A percentile compares a stretch with the other conserved stretches of the same genome.
Conservation (phyloP, 64 coral and sea anemone species). For the Porites australiensis region DNA sequence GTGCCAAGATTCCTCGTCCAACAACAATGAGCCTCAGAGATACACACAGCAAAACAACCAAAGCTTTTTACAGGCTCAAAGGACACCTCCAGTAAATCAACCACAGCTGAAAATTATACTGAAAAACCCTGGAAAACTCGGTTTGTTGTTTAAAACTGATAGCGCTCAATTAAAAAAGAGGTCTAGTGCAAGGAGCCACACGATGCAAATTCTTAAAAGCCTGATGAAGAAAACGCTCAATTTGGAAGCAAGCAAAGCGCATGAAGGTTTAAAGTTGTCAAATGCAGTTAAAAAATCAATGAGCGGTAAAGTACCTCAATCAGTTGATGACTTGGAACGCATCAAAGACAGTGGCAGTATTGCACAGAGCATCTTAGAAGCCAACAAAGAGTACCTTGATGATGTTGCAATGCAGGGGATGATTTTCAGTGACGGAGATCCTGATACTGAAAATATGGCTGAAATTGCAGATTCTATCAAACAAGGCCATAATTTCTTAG, state of each 20-base stretch:
- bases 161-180: background rate
- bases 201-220: slow-evolving; percentile 21
- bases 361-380: slow-evolving; percentile 36
- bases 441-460: slow-evolving; percentile 27
- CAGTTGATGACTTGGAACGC: background rate
- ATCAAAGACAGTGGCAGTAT: slow-evolving; percentile 11
- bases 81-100: background rate
- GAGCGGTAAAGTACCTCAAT: background rate
- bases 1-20: background rate
- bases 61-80: background rate
- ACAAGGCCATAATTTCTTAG: background rate
- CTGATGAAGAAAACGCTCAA: slow-evolving; percentile 7
- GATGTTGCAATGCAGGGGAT: slow-evolving; percentile 38
- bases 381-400: slow-evolving; percentile 49
- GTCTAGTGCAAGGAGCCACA: background rate
- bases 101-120: slow-evolving; percentile 26
- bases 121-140: slow-evolving; percentile 20
- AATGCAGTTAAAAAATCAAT: background rate
- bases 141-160: background rate
- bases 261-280: background rate
- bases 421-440: slow-evolving; percentile 38
- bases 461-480: background rate
- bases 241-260: background rate
- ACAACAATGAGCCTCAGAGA: background rate
- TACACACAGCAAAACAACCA: background rate